Percentiles rank a stretch among this genome's conserved stretches.
Evolutionary conservation across 2,113 vertebrate species (phyloP).

Genomic region (Mystacornis crossleyi): DNA sequence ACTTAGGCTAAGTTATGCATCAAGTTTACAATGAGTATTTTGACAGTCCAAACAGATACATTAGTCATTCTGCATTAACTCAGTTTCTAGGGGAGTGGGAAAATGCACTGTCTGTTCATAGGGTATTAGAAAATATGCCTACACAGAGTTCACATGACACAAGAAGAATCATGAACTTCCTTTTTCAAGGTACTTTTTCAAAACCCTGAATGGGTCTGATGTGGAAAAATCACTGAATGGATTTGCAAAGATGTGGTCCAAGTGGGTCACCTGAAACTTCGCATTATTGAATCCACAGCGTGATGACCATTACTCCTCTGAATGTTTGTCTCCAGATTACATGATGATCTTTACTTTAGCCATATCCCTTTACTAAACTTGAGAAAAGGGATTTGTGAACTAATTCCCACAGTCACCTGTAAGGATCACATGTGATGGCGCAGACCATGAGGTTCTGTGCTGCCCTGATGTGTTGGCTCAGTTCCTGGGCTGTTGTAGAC

Average conservation of each 20-base stretch:
- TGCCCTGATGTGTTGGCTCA: neutral
- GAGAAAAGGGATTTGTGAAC: neutral
- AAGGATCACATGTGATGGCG: neutral
- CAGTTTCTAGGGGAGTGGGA: neutral
- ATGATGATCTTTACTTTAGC: neutral
- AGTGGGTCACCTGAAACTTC: neutral
- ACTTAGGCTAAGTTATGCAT: neutral
- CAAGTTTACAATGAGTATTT: neutral
- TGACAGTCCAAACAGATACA: constrained; percentile 23
- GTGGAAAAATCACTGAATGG: neutral
- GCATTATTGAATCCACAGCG: neutral
- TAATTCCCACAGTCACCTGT: neutral
- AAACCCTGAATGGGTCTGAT: neutral
- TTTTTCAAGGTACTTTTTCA: neutral
- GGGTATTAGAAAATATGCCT: neutral
- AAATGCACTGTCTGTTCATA: neutral
- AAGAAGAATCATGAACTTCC: neutral
- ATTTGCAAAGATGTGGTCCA: neutral
- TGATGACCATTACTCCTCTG: neutral
- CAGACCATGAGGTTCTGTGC: neutral
- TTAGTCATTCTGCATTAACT: constrained; percentile 24
- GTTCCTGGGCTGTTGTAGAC: neutral
- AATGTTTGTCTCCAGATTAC: neutral
- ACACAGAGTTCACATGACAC: neutral
- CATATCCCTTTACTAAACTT: neutral